A percentile compares a stretch with the other conserved stretches of the same genome.
Evolutionary conservation across 2,888 invertebrate genomes (phyloP).

Genomic region (Zygaena filipendulae): DNA sequence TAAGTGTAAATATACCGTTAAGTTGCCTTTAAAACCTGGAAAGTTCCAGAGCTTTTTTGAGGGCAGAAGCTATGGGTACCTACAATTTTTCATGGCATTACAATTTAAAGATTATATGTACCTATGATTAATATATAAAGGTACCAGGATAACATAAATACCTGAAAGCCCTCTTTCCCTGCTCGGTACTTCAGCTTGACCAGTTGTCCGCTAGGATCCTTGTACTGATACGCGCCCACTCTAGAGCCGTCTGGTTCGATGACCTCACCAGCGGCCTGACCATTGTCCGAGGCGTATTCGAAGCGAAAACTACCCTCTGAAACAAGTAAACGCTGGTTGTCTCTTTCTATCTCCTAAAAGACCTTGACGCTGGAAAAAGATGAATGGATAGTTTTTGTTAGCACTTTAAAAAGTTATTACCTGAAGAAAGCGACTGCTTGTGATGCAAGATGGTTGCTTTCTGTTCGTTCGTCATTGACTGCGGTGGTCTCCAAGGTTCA

Average conservation of each 20-base stretch:
- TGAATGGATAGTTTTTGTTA: no score
- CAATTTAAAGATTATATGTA: no score
- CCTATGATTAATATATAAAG: no score
- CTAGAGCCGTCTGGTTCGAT: conserved; percentile 76
- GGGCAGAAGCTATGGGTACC: no score
- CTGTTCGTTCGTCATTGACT: conserved; percentile 23
- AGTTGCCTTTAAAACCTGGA: no score
- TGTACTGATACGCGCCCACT: conserved; percentile 73
- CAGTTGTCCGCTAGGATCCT: conserved; percentile 73
- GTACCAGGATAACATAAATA: no score
- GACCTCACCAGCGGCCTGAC: conserved; percentile 73
- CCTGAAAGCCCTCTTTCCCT: conserved; percentile 63
- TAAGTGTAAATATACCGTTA: neutral
- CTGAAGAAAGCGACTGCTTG: conserved; percentile 70
- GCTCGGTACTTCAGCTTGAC: conserved; percentile 71
- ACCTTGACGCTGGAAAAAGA: no score
- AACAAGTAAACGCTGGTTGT: no score
- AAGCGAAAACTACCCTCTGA: conserved; percentile 74
- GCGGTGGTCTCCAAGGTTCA: conserved; percentile 43
- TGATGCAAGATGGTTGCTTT: conserved; percentile 63
- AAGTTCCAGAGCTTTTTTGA: no score
- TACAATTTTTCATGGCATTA: no score
- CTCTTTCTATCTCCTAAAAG: no score
- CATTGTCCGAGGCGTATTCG: conserved; percentile 76
- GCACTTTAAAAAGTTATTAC: conserved; percentile 25